Conservation (phyloP, 2,888 invertebrate genomes). For the Dynastes maya region DNA sequence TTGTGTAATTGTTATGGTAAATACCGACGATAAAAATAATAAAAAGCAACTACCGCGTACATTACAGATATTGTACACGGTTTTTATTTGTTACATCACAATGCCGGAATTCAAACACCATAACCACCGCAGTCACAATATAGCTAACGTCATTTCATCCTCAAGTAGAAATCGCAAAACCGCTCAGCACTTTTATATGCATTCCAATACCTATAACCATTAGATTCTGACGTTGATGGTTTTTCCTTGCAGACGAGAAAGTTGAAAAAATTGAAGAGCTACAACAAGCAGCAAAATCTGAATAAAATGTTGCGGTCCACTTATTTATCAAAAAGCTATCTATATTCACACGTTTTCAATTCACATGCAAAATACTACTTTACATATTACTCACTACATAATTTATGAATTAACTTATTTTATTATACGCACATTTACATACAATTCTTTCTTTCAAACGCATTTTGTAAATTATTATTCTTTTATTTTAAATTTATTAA, state of each 20-base stretch:
- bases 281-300: slow-evolving; percentile 62
- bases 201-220: slow-evolving; percentile 10
- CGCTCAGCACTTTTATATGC: background rate
- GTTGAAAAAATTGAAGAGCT: slow-evolving; percentile 62
- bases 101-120: slow-evolving; percentile 3
- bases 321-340: slow-evolving; percentile 51
- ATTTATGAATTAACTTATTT: slow-evolving; percentile 24
- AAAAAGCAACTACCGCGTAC: no score
- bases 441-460: slow-evolving; percentile 45
- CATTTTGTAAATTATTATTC: slow-evolving; percentile 46
- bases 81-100: background rate
- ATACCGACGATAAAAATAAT: background rate
- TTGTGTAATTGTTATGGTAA: slow-evolving; percentile 17
- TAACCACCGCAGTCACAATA: slow-evolving; percentile 11
- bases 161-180: background rate
- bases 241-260: slow-evolving; percentile 68
- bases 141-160: slow-evolving; percentile 33
- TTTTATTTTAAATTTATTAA: slow-evolving; percentile 36
- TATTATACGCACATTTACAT: slow-evolving; percentile 43
- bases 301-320: slow-evolving; percentile 62
- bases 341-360: slow-evolving; percentile 26
- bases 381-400: slow-evolving; percentile 42
- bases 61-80: no score
- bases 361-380: slow-evolving; percentile 47
- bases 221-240: slow-evolving; percentile 66